Evolutionary conservation across 2,888 invertebrate species (phyloP), one percentile per base, ranked within the genome.

Genomic region (Bombylius discolor): DNA sequence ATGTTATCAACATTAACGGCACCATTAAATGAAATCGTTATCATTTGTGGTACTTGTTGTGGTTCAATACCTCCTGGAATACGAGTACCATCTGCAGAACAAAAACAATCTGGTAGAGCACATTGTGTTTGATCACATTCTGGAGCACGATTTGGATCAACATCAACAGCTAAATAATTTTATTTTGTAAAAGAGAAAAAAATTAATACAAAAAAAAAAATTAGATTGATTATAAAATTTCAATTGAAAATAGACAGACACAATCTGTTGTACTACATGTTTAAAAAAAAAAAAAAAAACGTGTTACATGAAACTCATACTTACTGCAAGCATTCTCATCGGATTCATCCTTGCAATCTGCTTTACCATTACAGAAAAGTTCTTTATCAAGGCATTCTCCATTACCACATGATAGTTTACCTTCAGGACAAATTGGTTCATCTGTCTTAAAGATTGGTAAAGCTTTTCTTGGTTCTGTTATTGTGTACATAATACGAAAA

Each of bases 251-350:
- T 23, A 23, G 3, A 53, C 47, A 33, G 47, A 47, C n/a, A 44
- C 31, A 52, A 36, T 5, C 32, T 7, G 14, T 36, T 44, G 23
- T 23, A 23, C 23, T 12, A 23, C 3, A 2, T 23, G 1, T 23
- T 23, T 23, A 23, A 44, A 23, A 47, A 8, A 48, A 53, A 31
- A 48, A 49, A 23, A 1, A 23, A 23, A 1, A 23, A 23, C 23
- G 23, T 23, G 23, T 23, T 23, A 23, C 23, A 23, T 23, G 3
- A 32, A 1, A 31, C 9, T 12, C 12, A 50, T 56, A 89, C 92
- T 87, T 79, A 93, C 93, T 86, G 81, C 94, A 94, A 63, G 93
- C 89, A 67, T 94, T 94, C 77, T 94, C 94, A 70, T 94, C 94
- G 53, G 93, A 94, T 70, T 92, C 93, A 70, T 94, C 94, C 69